Conservation (phyloP, 1,140 invertebrate genomes). For the Archegozetes longisetosus region DNA sequence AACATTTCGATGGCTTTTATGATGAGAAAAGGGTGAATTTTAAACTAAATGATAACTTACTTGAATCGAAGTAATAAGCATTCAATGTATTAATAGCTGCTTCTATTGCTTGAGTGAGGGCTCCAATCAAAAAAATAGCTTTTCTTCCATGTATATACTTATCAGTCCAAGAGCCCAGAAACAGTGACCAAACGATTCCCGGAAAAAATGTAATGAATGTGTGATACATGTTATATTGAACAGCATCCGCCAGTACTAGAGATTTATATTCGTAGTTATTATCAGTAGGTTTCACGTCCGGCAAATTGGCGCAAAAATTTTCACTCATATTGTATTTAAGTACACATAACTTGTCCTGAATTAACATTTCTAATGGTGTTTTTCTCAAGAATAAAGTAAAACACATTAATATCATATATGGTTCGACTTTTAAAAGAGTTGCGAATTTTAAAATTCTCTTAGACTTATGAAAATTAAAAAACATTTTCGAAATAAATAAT, state of each 20-base stretch:
- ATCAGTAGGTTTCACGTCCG: not conserved
- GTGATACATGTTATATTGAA: constrained; percentile 1
- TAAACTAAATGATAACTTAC: too few relatives aligned
- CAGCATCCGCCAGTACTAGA: not conserved
- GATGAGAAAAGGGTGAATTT: too few relatives aligned
- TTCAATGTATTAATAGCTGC: constrained; percentile 6
- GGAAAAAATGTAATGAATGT: not conserved
- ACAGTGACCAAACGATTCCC: constrained; percentile 7
- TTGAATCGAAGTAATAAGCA: constrained; percentile 4
- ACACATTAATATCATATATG: not conserved
- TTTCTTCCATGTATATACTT: constrained; percentile 8
- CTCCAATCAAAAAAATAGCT: constrained; percentile 4
- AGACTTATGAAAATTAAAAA: too few relatives aligned
- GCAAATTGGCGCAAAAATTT: not conserved
- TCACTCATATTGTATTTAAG: not conserved
- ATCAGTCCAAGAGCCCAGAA: constrained; percentile 14
- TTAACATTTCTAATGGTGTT: not conserved
- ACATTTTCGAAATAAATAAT: too few relatives aligned
- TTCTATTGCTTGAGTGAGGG: not conserved
- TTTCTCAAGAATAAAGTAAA: not conserved
- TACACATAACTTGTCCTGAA: constrained; percentile 14
- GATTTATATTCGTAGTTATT: constrained; percentile 1
- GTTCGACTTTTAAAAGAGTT: not conserved
- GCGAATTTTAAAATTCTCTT: not conserved
- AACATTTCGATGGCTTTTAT: too few relatives aligned